Base-by-base conservation (phyloP, 2,888 invertebrate genomes). In the Drosophila macrothrix region DNA sequence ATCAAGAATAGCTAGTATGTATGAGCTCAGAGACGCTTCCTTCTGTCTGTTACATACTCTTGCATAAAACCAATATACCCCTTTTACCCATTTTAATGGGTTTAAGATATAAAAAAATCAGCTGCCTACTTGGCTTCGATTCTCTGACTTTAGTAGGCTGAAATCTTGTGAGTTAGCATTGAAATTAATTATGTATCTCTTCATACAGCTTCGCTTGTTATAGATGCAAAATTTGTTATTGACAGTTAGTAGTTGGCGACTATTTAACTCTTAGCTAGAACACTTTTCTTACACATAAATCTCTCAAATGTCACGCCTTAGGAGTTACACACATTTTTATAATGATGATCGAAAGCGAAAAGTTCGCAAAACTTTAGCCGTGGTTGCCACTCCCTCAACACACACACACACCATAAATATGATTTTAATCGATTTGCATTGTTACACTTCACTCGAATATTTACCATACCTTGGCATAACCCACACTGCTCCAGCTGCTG, bases 401-500 rank as follows among this genome's bases (percentile, higher is more conserved):
- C 37, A 80, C 14, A 35, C 37, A 37, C 72, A 63, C 72, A 25
- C 28, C 37, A 83, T 83, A 88, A 84, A 88, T 85, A 80, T 83
- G 82, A 88, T 85, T 82, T 85, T 84, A 84, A 88, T 88, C 84
- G 84, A 84, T 84, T 83, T 67, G 73, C 78, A 78, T 66, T 62
- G 64, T 66, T 72, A 60, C 79, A 83, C 69, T 67, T 81, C 58
- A 53, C 19, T 43, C 16, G 41, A 29, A 58, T 37, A 16, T 31
- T 25, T 31, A 16, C 16, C 22, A 6, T 28, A 39, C 10, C 35
- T 22, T 46, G 16, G 16, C 2, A 16, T 22, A 41, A 6, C 28
- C 29, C 39, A 39, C 35, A 28, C 28, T 25, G 39, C 49, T 4
- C 59, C n/a, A 29, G 29, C 58, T 80, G 73, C 73, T 82, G 75